Evolutionary conservation across 1,140 invertebrate species (phyloP).

Genomic region (Zaprionus kolodkinae): DNA sequence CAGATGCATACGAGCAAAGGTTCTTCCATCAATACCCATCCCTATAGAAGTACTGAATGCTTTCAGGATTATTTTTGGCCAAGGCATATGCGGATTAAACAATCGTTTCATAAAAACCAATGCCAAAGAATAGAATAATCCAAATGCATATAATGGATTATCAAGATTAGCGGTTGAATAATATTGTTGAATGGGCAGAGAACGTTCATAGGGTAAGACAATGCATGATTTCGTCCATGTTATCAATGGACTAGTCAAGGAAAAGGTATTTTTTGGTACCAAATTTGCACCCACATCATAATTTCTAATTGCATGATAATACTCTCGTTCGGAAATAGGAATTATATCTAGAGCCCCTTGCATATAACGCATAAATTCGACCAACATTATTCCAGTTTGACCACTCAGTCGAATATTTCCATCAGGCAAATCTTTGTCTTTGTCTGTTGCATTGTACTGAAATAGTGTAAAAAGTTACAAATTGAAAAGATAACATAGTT

Average conservation of each 20-base stretch:
- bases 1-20: neutral
- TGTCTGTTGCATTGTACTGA: slow-evolving; percentile 15
- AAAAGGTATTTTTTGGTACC: neutral
- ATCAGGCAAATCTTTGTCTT: neutral
- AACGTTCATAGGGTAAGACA: slow-evolving; percentile 6
- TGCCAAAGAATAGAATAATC: neutral
- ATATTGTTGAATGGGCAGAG: neutral
- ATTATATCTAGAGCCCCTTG: neutral
- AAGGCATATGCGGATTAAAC: neutral
- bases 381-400: neutral
- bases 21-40: neutral
- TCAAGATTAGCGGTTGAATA: neutral
- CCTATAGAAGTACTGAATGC: neutral
- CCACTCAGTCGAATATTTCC: slow-evolving; percentile 12
- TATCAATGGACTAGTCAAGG: neutral
- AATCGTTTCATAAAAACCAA: slow-evolving; percentile 3
- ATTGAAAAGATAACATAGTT: neutral
- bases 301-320: neutral
- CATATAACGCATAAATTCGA: neutral
- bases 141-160: neutral
- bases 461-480: neutral
- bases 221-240: slow-evolving; percentile 10
- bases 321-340: neutral
- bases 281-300: slow-evolving; percentile 17
- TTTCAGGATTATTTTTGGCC: neutral